Evolutionary conservation across 2,888 invertebrate species (phyloP).

Genomic region (Zaprionus lineosus): DNA sequence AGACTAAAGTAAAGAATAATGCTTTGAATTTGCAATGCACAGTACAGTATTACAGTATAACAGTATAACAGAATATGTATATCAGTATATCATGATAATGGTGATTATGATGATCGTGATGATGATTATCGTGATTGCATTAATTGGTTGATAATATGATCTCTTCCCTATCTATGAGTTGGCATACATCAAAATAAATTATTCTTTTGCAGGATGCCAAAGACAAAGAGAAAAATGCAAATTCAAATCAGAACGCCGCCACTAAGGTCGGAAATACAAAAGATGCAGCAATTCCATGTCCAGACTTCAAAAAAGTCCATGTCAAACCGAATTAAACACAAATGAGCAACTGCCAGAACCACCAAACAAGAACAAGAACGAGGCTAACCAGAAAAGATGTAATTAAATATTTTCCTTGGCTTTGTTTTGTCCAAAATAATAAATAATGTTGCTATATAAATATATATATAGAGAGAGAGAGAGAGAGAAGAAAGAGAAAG

Average conservation of each 20-base stretch:
- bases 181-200: slow-evolving; percentile 59
- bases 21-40: not conserved
- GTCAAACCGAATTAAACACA: slow-evolving; percentile 22
- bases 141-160: not conserved
- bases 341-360: slow-evolving; percentile 20
- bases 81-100: too few species aligned
- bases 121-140: too few species aligned
- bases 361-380: slow-evolving; percentile 12
- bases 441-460: too few species aligned
- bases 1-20: not conserved
- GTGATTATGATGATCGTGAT: too few species aligned
- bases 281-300: slow-evolving; percentile 64
- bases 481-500: too few species aligned
- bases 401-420: not conserved
- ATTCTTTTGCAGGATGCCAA: slow-evolving; percentile 83
- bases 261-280: slow-evolving; percentile 75
- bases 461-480: too few species aligned
- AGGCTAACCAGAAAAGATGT: not conserved
- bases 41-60: too few species aligned
- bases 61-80: too few species aligned
- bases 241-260: slow-evolving; percentile 76
- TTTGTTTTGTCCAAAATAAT: too few species aligned
- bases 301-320: slow-evolving; percentile 31
- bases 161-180: slow-evolving; percentile 51
- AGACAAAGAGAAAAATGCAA: slow-evolving; percentile 75